Percentiles rank a stretch among this genome's conserved stretches.
These are phyloP conservation scores for Diprion similis DNA, from an alignment of 1,140 invertebrate genomes.

Conservation along the genomic window DNA sequence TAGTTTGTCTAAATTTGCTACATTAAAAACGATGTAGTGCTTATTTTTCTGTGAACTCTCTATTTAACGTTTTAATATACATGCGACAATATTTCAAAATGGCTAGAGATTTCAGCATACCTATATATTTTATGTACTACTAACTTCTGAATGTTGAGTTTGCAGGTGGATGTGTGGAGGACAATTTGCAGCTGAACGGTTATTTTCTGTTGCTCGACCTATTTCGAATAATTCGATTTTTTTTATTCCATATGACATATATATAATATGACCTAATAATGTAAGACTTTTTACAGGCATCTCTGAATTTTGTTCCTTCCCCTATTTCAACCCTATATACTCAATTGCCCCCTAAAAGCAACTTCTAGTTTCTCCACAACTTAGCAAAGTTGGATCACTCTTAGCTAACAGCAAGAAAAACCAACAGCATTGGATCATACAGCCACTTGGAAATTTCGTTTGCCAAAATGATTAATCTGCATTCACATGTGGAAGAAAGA, in stretches of 20 bases:
- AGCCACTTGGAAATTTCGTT: neutral
- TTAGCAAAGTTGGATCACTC: conserved; percentile 26
- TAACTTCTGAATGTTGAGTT: conserved; percentile 49
- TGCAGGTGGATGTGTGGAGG: conserved; percentile 43
- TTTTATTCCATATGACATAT: conserved; percentile 21
- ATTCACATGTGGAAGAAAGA: neutral
- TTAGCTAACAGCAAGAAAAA: too few species aligned
- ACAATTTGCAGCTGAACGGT: conserved; percentile 18
- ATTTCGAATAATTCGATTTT: conserved; percentile 20
- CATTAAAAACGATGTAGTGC: too few species aligned
- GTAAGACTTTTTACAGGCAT: conserved; percentile 33
- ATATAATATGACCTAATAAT: conserved; percentile 29
- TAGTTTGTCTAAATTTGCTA: too few species aligned
- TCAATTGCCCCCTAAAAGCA: conserved; percentile 17
- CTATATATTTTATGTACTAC: neutral
- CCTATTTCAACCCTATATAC: conserved; percentile 25
- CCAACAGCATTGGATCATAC: conserved; percentile 24
- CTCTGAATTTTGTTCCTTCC: conserved; percentile 24
- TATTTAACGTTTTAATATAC: too few species aligned
- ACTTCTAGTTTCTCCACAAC: conserved; percentile 35
- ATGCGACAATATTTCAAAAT: neutral
- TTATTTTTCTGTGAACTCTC: too few species aligned
- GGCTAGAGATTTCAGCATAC: neutral
- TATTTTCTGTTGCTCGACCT: conserved; percentile 21
- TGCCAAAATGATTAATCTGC: neutral